Base-by-base conservation (phyloP, 2,113 vertebrate species). In the Poeciliopsis retropinna region DNA sequence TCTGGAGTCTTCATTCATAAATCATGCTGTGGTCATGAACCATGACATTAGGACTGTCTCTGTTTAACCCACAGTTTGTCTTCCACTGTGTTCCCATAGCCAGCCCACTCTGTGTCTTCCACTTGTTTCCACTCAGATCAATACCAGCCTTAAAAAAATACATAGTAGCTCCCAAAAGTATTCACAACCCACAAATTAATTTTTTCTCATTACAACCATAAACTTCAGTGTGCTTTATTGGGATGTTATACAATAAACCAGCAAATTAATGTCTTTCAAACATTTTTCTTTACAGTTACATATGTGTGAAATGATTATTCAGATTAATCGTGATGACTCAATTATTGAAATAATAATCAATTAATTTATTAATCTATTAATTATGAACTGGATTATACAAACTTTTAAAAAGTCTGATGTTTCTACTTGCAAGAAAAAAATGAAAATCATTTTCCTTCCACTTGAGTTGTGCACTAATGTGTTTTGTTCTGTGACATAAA, bases 1-100 rank as follows among this genome's bases (percentile, higher is more conserved):
- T 78, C 68, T 15, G 32, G 61, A 81, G 34, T 73, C 22, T 62
- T 89, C 88, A 86, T 86, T 85, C 90, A 88, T 69, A 66, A 75
- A n/a, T 84, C 89, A 88, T 75, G 68, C 81, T 89, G 87, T 87
- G 79, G 44, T 84, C 90, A 91, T 86, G 71, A 90, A 75, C 86
- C 91, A 89, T 81, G 72, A 81, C 87, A 83, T 81, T 83, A 78
- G 73, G 76, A 84, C 67, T 83, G 67, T 87, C 54, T 87, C 10
- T 92, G 86, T 90, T 87, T 89, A 88, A 89, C 85, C 75, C 89
- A 89, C 90, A 85, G 82, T 90, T 65, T 92, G 85, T 90, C 74
- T 78, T 84, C 77, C 91, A 73, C 87, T 91, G 81, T 90, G 85
- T 93, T 83, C 83, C 85, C 89, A 91, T 88, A 90, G 88, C 88